Conservation (phyloP, 2,797 vertebrate species). For the Threskiornis aethiopicus region DNA sequence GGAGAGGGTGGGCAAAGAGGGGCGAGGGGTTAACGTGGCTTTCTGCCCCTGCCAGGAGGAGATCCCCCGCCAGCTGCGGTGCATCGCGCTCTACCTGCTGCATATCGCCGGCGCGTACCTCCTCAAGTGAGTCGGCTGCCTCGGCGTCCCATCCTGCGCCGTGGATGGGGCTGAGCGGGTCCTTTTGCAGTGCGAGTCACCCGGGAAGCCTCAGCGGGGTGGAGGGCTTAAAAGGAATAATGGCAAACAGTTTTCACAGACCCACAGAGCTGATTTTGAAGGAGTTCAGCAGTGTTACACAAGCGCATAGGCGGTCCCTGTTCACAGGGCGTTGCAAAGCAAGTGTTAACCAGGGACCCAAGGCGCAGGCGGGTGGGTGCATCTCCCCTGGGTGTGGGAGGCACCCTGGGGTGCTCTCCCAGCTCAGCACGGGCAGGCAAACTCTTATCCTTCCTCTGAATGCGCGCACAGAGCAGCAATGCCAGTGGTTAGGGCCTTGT, state of each 20-base stretch:
- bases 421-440: background rate
- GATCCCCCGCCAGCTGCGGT: slow-evolving; percentile 91
- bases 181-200: background rate
- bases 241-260: background rate
- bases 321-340: background rate
- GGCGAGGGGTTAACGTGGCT: background rate
- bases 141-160: fast-evolving
- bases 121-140: slow-evolving; percentile 87
- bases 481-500: background rate
- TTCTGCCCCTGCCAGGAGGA: slow-evolving; percentile 85
- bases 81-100: slow-evolving; percentile 91
- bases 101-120: slow-evolving; percentile 93
- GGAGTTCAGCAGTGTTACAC: fast-evolving
- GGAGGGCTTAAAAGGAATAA: background rate
- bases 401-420: background rate
- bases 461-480: background rate
- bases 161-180: background rate
- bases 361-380: background rate
- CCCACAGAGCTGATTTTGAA: background rate
- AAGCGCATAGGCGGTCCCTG: background rate
- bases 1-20: background rate
- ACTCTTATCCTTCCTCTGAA: background rate
- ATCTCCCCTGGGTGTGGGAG: background rate
- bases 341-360: background rate
- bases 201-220: background rate